A percentile compares a stretch with the other conserved stretches of the same genome.
Evolutionary conservation across 2,797 vertebrate genomes (phyloP).

Genomic region (Lutjanus argentimaculatus): DNA sequence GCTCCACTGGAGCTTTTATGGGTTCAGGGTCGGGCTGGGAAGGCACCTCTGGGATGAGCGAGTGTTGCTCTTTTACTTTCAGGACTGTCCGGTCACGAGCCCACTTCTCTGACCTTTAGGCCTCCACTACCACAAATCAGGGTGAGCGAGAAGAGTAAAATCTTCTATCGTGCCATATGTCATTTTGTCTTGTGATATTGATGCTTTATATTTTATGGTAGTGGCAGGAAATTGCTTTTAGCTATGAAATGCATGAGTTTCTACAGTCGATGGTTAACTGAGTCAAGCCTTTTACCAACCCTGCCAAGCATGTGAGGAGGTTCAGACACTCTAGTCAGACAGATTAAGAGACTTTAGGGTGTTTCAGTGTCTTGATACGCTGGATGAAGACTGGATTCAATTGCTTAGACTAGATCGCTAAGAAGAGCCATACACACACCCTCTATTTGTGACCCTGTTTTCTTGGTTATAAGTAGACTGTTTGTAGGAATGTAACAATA

Average conservation of each 20-base stretch:
- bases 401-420: neutral
- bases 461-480: neutral
- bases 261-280: neutral
- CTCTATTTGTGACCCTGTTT: neutral
- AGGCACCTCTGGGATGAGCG: neutral
- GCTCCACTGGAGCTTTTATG: slow-evolving; percentile 4
- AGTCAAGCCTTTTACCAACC: neutral
- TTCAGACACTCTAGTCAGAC: neutral
- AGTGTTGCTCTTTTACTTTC: slow-evolving; percentile 1
- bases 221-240: neutral
- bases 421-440: neutral
- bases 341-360: neutral
- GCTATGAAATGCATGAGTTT: neutral
- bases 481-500: neutral
- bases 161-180: neutral
- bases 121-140: neutral
- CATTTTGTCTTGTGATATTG: neutral
- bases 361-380: neutral
- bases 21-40: neutral
- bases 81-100: neutral
- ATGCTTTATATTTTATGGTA: neutral
- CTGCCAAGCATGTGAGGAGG: neutral
- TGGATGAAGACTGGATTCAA: neutral
- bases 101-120: neutral
- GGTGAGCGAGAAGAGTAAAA: too few relatives aligned